Evolutionary conservation across 1,140 invertebrate genomes (phyloP).

Genomic region (Saccostrea glomerata): DNA sequence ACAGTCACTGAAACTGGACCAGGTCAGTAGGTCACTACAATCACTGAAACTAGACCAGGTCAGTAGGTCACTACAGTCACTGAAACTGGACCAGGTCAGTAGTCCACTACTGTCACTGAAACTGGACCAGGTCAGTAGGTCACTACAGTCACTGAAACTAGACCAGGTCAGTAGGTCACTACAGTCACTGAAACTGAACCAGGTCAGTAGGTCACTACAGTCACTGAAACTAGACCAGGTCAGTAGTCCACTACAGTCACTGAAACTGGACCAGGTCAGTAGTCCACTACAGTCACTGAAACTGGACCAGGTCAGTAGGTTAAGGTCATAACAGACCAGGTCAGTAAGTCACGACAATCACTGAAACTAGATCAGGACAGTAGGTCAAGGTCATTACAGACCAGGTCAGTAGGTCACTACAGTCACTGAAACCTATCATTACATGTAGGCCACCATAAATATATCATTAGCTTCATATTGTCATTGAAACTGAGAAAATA

Average conservation of each 20-base stretch:
- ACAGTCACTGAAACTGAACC: too few species aligned
- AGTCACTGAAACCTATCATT: conserved; percentile 60
- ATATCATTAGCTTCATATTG: too few species aligned
- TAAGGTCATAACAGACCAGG: too few species aligned
- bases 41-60: conserved; percentile 52
- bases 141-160: conserved; percentile 65
- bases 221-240: conserved; percentile 58
- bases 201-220: conserved; percentile 57
- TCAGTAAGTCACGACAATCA: conserved; percentile 57
- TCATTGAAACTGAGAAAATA: too few species aligned
- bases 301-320: conserved; percentile 67
- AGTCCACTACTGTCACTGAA: conserved; percentile 66
- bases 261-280: conserved; percentile 72
- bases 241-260: conserved; percentile 58
- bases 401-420: conserved; percentile 46
- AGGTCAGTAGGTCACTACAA: conserved; percentile 64
- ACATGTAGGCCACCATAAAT: too few species aligned
- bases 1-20: conserved; percentile 56
- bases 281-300: conserved; percentile 63
- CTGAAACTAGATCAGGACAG: conserved; percentile 72
- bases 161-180: conserved; percentile 64
- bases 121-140: conserved; percentile 68
- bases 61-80: neutral
- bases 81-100: conserved; percentile 53
- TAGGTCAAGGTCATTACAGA: too few species aligned